Base-by-base conservation (phyloP, 2,888 invertebrate species). In the Carpatolechia fugitivella region DNA sequence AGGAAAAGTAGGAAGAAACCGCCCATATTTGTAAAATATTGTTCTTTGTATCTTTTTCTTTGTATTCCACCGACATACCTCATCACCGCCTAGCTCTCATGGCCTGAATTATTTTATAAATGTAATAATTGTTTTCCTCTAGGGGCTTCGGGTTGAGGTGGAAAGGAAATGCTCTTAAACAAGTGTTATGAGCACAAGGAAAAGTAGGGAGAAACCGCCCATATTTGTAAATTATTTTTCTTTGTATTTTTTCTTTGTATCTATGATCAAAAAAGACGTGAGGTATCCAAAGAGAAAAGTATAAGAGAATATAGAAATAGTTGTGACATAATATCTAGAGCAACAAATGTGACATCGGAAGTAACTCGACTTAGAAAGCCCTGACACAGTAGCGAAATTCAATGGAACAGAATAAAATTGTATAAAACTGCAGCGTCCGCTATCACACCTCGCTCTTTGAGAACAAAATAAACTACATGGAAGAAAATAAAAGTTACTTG, bases 401-500 rank as follows among this genome's bases (percentile, higher is more conserved):
- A 57, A 55, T 49, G 16, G 55, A 55, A 57, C 35, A 46, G 52
- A 58, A 54, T 58, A 46, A 67, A 68, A 70, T 58, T 48, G 59
- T 57, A 58, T 54, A 52, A 52, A 52, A 75, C 68, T 69, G 67
- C 70, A 67, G 58, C 64, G 66, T 64, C 69, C 69, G 66, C 69
- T 73, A 75, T 75, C 73, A 68, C 65, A 63, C 57, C 51, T 51
- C 41, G 66, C 63, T 67, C 67, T 65, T 66, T 56, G 60, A 58
- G 61, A 49, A 54, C 65, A 68, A 75, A 75, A 75, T 73, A 72
- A 78, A 74, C 68, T 69, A 69, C 66, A 63, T 55, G 60, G 64
- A 71, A 78, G 74, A 79, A 78, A 80, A 82, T 80, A 83, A 79
- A 80, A 80, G 71, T 80, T 73, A 74, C 74, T 78, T 73, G 61